Percentiles rank a stretch among this genome's conserved stretches.
Evolutionary conservation across 2,797 vertebrate genomes (phyloP).

Genomic region (Gymnodraco acuticeps): DNA sequence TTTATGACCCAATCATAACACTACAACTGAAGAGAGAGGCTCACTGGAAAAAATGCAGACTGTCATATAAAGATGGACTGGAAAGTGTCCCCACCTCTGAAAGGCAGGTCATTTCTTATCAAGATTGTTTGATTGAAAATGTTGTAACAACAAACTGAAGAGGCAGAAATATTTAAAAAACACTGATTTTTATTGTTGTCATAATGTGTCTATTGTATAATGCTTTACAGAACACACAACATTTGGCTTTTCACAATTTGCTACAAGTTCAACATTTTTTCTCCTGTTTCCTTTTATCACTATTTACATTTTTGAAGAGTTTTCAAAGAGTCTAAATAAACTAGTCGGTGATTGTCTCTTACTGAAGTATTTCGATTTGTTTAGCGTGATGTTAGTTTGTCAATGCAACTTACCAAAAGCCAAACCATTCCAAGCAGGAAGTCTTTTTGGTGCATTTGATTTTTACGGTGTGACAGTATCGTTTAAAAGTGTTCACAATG

Average conservation of each 20-base stretch:
- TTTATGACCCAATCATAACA: no score
- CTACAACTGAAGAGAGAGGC: neutral
- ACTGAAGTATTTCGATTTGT: slow-evolving; percentile 21
- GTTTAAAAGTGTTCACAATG: slow-evolving; percentile 20
- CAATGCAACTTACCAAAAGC: neutral
- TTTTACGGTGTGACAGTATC: slow-evolving; percentile 1
- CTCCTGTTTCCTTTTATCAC: slow-evolving; percentile 56
- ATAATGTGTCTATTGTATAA: slow-evolving; percentile 72
- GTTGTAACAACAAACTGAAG: slow-evolving; percentile 12
- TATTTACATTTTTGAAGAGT: slow-evolving; percentile 85
- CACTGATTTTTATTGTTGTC: slow-evolving; percentile 78
- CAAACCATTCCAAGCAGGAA: neutral
- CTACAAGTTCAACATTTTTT: slow-evolving; percentile 59
- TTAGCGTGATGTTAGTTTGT: neutral
- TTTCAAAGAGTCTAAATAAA: slow-evolving; percentile 52
- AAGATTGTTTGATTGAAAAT: neutral
- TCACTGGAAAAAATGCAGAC: no score
- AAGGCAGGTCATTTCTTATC: neutral
- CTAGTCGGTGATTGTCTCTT: slow-evolving; percentile 45
- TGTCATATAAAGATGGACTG: neutral
- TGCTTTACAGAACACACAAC: slow-evolving; percentile 80
- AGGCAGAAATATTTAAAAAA: slow-evolving; percentile 73
- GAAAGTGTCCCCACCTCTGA: neutral
- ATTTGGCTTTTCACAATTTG: slow-evolving; percentile 76
- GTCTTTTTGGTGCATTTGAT: neutral